Conservation (phyloP, 2,797 vertebrate species). For the Phataginus tetradactyla region DNA sequence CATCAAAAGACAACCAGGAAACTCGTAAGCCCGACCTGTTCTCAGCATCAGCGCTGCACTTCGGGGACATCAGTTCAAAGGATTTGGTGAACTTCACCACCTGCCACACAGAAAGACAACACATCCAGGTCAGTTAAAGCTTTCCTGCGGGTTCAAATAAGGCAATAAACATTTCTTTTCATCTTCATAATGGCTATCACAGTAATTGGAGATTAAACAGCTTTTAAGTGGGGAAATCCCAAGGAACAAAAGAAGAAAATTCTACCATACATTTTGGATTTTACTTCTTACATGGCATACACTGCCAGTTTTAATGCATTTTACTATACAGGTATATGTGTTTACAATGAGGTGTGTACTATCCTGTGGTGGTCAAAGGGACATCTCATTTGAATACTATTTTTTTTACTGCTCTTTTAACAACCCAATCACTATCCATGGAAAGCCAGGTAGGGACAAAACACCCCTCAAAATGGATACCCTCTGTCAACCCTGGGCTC, state of each 20-base stretch:
- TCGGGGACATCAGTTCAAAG: constrained; percentile 97
- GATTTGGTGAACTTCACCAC: constrained; percentile 99
- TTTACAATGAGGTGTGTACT: background rate
- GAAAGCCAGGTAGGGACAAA: background rate
- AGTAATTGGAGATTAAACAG: constrained; percentile 53
- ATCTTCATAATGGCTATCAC: background rate
- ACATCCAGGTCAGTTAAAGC: constrained; percentile 55
- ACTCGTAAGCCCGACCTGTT: constrained; percentile 90
- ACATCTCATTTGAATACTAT: background rate
- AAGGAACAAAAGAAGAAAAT: background rate
- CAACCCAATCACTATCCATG: background rate
- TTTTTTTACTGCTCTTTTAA: background rate
- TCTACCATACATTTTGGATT: background rate
- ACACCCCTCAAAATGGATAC: background rate
- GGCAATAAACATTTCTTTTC: background rate
- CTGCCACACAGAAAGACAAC: constrained; percentile 85
- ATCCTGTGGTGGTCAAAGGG: background rate
- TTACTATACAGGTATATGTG: background rate
- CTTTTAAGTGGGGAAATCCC: constrained; percentile 37
- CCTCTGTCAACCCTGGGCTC: background rate
- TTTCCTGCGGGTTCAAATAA: constrained; percentile 53
- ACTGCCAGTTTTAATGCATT: background rate
- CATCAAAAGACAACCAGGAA: background rate
- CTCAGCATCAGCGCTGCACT: constrained; percentile 97
- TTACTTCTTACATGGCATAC: background rate